Base-by-base conservation (phyloP, 53 echinoderm and acorn worm species). In the Antedon mediterranea region DNA sequence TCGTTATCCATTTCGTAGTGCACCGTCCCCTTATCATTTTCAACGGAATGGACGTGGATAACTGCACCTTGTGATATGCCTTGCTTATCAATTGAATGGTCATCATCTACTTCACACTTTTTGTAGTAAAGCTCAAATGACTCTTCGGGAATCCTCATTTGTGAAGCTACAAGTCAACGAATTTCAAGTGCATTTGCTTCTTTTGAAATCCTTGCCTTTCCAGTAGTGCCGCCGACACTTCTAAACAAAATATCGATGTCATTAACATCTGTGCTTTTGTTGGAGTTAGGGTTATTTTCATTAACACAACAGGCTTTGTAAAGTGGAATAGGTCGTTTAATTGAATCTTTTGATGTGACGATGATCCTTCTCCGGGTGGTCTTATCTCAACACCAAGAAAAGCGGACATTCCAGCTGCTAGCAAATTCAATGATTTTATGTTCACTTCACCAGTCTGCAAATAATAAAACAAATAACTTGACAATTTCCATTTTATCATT, bases 1-100 rank as follows among this genome's bases (percentile, higher is more conserved):
- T 28, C 30, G 1, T 71, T 33, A 28, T 82, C 83, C 18, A 82
- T 29, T 34, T 77, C 33, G 28, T 71, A 77, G 30, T 71, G 26
- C 32, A 71, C 83, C 71, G 42, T 27, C 41, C 7, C 30, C 13
- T 33, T 57, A 23, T 57, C 57, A 18, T 57, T 26, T 57, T 57
- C 23, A 23, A 57, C 57, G 23, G 57, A 57, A 18, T 57, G 57
- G 2, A 57, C 9, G 57, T 57, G 57, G 57, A 57, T 2, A 57
- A 57, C 57, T 57, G 57, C 9, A 26, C 57, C 57, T 57, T 57
- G 57, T 8, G 2, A 3, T 3, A 57, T 57, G 20, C 57, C 57
- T 57, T 57, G 15, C 23, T 57, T 57, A 2, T 57, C 57, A 26
- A 57, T 8, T 57, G 57, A 57, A 3, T 57, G 57, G 14, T 23